Conservation (phyloP, 2,797 vertebrate genomes). For the Synanceia verrucosa region DNA sequence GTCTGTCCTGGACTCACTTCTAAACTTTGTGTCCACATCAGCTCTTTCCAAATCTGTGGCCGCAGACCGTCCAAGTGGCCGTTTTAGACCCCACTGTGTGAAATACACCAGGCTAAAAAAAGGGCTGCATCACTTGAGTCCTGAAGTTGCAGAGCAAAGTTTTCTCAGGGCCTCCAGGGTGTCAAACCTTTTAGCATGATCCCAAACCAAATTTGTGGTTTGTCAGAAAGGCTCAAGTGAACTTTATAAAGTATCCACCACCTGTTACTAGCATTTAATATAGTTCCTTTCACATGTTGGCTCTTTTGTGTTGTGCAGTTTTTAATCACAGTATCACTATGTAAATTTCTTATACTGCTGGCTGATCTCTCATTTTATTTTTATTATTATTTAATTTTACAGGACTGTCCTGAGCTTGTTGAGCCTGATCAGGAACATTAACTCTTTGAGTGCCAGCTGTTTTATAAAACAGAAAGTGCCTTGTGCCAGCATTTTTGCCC, state of each 20-base stretch:
- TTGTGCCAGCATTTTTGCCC: too few relatives aligned
- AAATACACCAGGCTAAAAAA: neutral
- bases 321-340: neutral
- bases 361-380: too few relatives aligned
- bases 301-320: neutral
- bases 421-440: neutral
- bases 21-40: constrained; percentile 12
- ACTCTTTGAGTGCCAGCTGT: too few relatives aligned
- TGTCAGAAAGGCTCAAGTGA: constrained; percentile 2
- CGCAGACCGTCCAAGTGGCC: neutral
- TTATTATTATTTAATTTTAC: too few relatives aligned
- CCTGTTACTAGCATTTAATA: neutral
- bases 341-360: neutral
- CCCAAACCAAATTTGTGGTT: constrained; percentile 18
- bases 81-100: neutral
- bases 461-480: too few relatives aligned
- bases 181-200: constrained; percentile 22
- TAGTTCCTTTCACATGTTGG: neutral
- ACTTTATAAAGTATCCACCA: neutral
- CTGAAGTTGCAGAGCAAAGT: neutral
- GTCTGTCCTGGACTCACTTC: too few relatives aligned
- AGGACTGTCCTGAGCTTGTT: neutral
- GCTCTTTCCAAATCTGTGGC: constrained; percentile 20
- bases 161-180: neutral
- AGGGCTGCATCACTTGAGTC: neutral